Evolutionary conservation across 1,140 invertebrate genomes (phyloP).

Genomic region (Temnothorax longispinosus): DNA sequence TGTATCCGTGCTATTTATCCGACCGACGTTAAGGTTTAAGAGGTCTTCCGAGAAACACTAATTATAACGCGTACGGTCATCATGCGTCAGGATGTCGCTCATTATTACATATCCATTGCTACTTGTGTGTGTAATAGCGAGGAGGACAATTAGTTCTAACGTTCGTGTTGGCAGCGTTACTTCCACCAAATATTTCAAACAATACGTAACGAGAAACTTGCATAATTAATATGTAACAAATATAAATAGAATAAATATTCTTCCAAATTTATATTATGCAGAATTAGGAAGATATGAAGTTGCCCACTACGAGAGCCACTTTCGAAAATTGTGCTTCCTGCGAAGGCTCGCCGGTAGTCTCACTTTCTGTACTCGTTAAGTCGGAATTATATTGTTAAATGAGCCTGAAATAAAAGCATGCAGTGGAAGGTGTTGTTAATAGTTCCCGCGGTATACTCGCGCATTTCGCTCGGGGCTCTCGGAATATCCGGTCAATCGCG

Average conservation of each 20-base stretch:
- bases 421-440: constrained; percentile 32
- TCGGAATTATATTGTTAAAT: background rate
- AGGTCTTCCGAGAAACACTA: constrained; percentile 60
- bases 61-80: constrained; percentile 19
- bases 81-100: constrained; percentile 58
- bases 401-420: background rate
- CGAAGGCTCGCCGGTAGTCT: background rate
- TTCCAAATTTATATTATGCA: background rate
- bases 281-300: background rate
- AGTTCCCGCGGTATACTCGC: constrained; percentile 33
- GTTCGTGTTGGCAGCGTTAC: background rate
- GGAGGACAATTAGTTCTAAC: constrained; percentile 23
- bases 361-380: background rate
- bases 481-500: constrained; percentile 62
- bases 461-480: constrained; percentile 16
- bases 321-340: background rate
- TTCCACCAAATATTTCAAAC: background rate
- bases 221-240: background rate
- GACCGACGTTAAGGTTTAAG: constrained; percentile 11
- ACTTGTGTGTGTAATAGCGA: background rate
- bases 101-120: constrained; percentile 61
- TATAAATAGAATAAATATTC: background rate
- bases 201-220: background rate
- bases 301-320: background rate
- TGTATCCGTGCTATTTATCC: constrained; percentile 16